phyloP scores from a whole-genome alignment of 30 jellyfish, hydroid and myxozoan species.

The Catostylus mosaicus region DNA sequence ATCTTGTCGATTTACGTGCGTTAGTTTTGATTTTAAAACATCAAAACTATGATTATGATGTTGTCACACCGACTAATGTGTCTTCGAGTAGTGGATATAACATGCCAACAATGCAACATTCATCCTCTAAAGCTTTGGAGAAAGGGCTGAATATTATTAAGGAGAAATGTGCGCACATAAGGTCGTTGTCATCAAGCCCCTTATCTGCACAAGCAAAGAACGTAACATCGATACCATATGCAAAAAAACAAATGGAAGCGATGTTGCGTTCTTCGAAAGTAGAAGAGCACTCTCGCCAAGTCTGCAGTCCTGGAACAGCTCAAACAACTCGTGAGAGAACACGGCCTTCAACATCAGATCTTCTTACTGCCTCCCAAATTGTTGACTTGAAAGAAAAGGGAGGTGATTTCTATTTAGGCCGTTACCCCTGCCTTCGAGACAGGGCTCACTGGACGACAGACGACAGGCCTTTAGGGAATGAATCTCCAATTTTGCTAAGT shows the following conservation, averaged over 20 bases:
- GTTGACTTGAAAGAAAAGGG: background rate
- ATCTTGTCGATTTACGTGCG: constrained; percentile 1
- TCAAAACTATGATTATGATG: background rate
- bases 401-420: constrained; percentile 23
- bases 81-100: background rate
- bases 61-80: background rate
- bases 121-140: too few relatives aligned
- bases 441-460: background rate
- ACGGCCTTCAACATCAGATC: background rate
- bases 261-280: constrained; percentile 48
- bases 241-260: constrained; percentile 20
- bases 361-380: background rate
- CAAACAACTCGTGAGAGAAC: background rate
- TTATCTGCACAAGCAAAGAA: constrained; percentile 40
- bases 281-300: background rate
- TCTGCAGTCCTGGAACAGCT: background rate
- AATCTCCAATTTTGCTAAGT: background rate
- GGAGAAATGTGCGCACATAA: too few relatives aligned
- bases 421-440: constrained; percentile 42
- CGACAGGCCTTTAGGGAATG: background rate
- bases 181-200: too few relatives aligned
- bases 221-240: constrained; percentile 62
- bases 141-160: too few relatives aligned
- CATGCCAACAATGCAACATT: constrained; percentile 48
- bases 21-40: background rate